Evolutionary conservation across 2,113 vertebrate genomes (phyloP), one percentile per base, ranked within the genome.

Genomic region (Castor canadensis): DNA sequence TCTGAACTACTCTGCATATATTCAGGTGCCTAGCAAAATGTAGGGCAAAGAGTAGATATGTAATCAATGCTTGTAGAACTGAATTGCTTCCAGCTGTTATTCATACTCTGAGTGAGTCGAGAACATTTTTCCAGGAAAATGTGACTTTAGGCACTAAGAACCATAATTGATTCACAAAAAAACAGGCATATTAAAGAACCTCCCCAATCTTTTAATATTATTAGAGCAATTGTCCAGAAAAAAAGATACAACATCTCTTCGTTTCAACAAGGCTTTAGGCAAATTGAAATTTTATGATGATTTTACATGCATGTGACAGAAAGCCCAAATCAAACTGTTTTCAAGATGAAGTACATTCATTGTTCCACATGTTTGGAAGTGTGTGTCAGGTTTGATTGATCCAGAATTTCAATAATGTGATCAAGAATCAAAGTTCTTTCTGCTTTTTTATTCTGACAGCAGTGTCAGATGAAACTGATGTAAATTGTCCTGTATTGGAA

Each of bases 1-100:
- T 95, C 38, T 90, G 90, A 92, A 73, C 38, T 9, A 64, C 71
- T 87, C 79, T 89, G 90, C 67, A 83, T 77, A 56, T 40, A 67
- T 72, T 38, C 71, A 60, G 54, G 64, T 69, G 43, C 84, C 64
- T 12, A 35, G 43, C 12, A n/a, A 62, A 58, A 64, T 9, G 16
- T 17, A 88, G 76, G 66, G 60, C 22, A 49, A 72, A 89, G 77
- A 67, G 47, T 13, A 84, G 47, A 72, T 47, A 11, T 56, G 91
- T 40, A 75, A 90, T 94, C 81, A 77, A 26, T 75, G 89, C 43
- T 40, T 38, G 16, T 4, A 11, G 40, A 47, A 32, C 56, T 89
- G 81, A 87, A 92, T 91, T 82, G 35, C 62, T 94, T 94, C 85
- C 90, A 81, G 90, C 90, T 93, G 77, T 93, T 84, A 84, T 4